Conservation (phyloP, 1,140 invertebrate genomes). For the Drosophila sechellia region DNA sequence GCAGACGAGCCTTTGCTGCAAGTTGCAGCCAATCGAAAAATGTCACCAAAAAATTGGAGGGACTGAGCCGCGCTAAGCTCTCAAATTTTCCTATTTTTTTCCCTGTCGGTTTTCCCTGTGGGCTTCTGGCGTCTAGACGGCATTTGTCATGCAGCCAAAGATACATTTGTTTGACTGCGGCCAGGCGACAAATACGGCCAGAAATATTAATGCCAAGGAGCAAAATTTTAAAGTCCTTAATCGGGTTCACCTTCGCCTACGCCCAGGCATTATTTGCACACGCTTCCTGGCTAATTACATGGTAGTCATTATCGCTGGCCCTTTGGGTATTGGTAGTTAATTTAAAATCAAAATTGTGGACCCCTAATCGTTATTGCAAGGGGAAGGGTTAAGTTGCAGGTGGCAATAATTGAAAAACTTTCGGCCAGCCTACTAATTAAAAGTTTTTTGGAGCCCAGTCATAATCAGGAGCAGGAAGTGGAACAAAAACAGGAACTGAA, state of each 20-base stretch:
- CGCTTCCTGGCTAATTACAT: slow-evolving; percentile 55
- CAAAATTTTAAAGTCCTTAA: slow-evolving; percentile 51
- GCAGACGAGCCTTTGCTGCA: slow-evolving; percentile 36
- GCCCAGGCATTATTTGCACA: slow-evolving; percentile 57
- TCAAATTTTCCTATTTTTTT: background rate
- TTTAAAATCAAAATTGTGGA: slow-evolving; percentile 70
- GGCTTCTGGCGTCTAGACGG: slow-evolving; percentile 62
- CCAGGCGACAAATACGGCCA: slow-evolving; percentile 9
- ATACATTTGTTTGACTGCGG: slow-evolving; percentile 62
- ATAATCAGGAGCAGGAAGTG: slow-evolving; percentile 40
- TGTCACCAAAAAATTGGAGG: slow-evolving; percentile 35
- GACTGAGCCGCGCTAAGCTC: slow-evolving; percentile 55
- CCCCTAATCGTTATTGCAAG: slow-evolving; percentile 46
- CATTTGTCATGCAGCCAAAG: slow-evolving; percentile 70
- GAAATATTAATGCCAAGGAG: slow-evolving; percentile 4
- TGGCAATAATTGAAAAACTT: slow-evolving; percentile 83
- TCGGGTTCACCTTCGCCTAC: slow-evolving; percentile 56
- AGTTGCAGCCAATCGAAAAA: slow-evolving; percentile 56
- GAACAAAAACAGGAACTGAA: slow-evolving; percentile 2
- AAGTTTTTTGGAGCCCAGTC: slow-evolving; percentile 60
- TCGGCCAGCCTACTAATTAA: slow-evolving; percentile 71
- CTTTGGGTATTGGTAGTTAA: slow-evolving; percentile 67
- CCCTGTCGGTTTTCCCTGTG: slow-evolving; percentile 9
- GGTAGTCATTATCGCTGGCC: slow-evolving; percentile 22
- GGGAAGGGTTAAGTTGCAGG: slow-evolving; percentile 53